Evolutionary conservation across 2,888 invertebrate species (phyloP).

Genomic region (Criorhina ranunculi): DNA sequence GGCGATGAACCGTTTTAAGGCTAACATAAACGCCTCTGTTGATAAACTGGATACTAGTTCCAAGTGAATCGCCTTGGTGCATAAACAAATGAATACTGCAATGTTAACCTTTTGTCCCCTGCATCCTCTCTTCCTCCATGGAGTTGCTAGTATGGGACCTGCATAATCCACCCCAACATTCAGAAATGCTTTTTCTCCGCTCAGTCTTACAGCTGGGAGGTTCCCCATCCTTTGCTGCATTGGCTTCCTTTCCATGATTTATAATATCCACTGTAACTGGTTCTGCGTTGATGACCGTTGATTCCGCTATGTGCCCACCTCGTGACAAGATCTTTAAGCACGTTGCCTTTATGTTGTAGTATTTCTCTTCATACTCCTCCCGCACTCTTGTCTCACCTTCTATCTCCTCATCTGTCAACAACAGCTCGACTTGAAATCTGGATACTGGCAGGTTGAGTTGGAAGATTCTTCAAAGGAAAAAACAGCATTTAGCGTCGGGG

Average conservation of each 20-base stretch:
- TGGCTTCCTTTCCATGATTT: background rate
- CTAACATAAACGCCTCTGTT: background rate
- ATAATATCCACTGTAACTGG: background rate
- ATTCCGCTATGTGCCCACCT: background rate
- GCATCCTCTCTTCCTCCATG: slow-evolving; percentile 11
- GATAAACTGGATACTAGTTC: background rate
- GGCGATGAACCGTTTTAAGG: background rate
- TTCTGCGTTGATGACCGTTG: background rate
- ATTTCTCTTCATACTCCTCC: slow-evolving; percentile 3
- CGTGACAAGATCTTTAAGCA: background rate
- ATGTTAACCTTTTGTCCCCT: background rate
- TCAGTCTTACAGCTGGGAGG: background rate
- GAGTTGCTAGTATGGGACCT: slow-evolving; percentile 5
- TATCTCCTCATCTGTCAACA: slow-evolving; percentile 13
- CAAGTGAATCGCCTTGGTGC: background rate
- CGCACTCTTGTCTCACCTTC: background rate
- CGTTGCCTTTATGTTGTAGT: slow-evolving; percentile 1
- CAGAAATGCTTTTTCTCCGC: background rate
- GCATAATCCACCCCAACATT: slow-evolving; percentile 14
- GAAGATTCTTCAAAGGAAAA: too few species aligned
- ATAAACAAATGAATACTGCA: background rate
- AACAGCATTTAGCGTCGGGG: too few species aligned
- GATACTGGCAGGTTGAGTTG: too few species aligned
- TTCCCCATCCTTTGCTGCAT: background rate
- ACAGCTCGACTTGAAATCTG: slow-evolving; percentile 3